Evolutionary conservation across 2,888 invertebrate species (phyloP).

Genomic region (Apodemia zela): DNA sequence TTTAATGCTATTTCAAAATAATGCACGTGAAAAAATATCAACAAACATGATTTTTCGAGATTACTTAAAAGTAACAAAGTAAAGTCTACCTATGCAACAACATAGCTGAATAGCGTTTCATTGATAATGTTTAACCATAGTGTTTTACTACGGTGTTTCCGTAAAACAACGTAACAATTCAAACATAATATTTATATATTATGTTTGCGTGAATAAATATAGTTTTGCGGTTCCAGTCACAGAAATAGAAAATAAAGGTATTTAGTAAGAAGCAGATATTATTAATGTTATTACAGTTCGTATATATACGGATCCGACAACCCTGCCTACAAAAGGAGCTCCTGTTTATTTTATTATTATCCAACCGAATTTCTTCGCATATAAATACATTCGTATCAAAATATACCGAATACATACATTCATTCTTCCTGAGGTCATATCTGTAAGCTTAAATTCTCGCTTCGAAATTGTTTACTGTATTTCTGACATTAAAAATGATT

Average conservation of each 20-base stretch:
- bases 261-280: not conserved
- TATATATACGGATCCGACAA: constrained; percentile 4
- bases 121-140: no score
- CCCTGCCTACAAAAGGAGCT: not conserved
- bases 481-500: not conserved
- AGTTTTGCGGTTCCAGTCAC: constrained; percentile 21
- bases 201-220: not conserved
- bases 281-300: not conserved
- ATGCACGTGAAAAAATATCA: no score
- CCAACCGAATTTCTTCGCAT: constrained; percentile 48
- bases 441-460: constrained; percentile 18
- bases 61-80: no score
- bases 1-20: no score
- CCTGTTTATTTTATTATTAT: constrained; percentile 32
- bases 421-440: constrained; percentile 39
- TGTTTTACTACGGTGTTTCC: no score
- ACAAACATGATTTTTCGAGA: no score
- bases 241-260: not conserved
- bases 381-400: constrained; percentile 74
- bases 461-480: constrained; percentile 2
- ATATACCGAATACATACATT: constrained; percentile 59
- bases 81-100: no score
- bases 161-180: no score
- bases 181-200: no score
- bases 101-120: no score